Evolutionary conservation across 1,140 invertebrate species (phyloP), one percentile per base, ranked within the genome.

Genomic region (Drosophila rhopaloa): DNA sequence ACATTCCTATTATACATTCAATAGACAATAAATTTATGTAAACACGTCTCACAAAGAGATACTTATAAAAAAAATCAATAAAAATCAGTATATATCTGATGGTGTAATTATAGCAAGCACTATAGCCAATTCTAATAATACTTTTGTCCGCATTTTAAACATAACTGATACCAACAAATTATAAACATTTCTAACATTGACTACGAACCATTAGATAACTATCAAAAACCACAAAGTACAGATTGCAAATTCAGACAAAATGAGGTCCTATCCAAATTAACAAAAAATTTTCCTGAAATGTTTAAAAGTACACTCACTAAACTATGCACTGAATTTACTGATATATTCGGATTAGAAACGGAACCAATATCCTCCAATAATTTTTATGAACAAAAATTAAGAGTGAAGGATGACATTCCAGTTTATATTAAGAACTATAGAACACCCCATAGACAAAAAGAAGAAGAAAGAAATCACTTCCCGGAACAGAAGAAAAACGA

Each of bases 351-450:
- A 37, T 16, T 53, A 37, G 14, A 53, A 53, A 37, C 50, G 9
- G 50, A 53, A 37, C 8, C 14, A 16, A 37, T 53, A 53, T 32
- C 50, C 14, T 16, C 50, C 8, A 53, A 53, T 53, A 53, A 37
- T 11, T 53, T 53, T 11, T 53, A 37, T 11, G 11, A 53, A 19
- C 29, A 11, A 53, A 37, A 32, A 14, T 6, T 53, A 19, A 37
- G 14, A 53, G 4, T 53, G 9, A 37, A 16, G 14, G 50, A 53
- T 53, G 32, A 53, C 14, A 11, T 11, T 8, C 14, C 14, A 16
- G 32, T 51, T 11, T 19, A 37, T 2, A 53, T 19, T 10, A 24
- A 24, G 4, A 24, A 24, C 24, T 24, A 24, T 24, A 24, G 24
- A 24, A 24, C 24, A 24, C 24, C 24, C 4, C 24, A 24, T 24